These are phyloP conservation scores for Pomacea canaliculata DNA, from an alignment of 2,888 invertebrate species.

Conservation along the genomic window DNA sequence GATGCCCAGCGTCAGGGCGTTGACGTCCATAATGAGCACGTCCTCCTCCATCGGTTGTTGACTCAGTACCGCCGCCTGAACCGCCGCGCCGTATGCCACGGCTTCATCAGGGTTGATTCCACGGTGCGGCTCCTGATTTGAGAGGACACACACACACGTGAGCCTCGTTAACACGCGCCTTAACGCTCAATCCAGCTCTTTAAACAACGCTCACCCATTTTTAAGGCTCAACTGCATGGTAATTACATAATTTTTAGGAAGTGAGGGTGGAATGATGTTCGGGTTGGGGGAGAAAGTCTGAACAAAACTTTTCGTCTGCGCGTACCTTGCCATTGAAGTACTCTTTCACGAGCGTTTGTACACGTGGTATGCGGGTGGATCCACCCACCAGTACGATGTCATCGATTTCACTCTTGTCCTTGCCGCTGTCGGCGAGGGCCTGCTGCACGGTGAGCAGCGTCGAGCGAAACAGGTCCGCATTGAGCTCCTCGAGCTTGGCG, in stretches of 20 bases:
- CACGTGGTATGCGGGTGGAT: conserved; percentile 98
- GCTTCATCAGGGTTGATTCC: conserved; percentile 99
- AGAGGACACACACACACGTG: background rate
- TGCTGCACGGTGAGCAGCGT: conserved; percentile 95
- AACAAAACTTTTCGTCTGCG: background rate
- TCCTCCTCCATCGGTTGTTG: conserved; percentile 96
- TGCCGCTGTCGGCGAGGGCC: conserved; percentile 96
- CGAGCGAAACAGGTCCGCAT: conserved; percentile 85
- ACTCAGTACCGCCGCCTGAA: conserved; percentile 98
- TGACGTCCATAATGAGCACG: conserved; percentile 87
- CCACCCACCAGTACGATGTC: conserved; percentile 99
- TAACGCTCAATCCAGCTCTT: too few relatives aligned
- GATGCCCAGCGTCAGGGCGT: conserved; percentile 98
- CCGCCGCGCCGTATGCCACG: conserved; percentile 97
- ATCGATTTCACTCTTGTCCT: conserved; percentile 97
- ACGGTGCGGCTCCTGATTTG: conserved; percentile 87
- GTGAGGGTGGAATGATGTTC: background rate
- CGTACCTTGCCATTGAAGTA: conserved; percentile 88
- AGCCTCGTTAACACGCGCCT: too few relatives aligned
- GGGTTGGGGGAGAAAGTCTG: too few relatives aligned
- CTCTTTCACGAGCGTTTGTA: conserved; percentile 76
- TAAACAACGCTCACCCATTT: too few relatives aligned
- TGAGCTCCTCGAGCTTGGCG: conserved; percentile 98
- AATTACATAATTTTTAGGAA: too few relatives aligned
- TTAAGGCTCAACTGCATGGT: too few relatives aligned